Conservation (phyloP, 2,113 vertebrate genomes). For the Nibea coibor region DNA sequence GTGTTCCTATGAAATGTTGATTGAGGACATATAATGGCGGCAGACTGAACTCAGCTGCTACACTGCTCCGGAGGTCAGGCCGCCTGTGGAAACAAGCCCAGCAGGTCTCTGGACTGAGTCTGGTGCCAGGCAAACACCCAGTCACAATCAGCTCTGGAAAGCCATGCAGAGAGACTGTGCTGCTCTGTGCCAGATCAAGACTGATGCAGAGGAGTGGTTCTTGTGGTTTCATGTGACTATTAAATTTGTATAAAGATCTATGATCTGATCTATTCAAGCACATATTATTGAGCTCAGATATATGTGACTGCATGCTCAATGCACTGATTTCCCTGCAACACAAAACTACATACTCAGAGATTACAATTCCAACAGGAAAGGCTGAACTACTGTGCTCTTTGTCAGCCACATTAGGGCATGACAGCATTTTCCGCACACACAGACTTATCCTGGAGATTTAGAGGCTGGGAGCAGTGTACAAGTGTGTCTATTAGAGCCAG, state of each 20-base stretch:
- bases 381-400: constrained; percentile 45
- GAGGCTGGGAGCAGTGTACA: constrained; percentile 52
- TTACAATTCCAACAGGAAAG: constrained; percentile 46
- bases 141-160: constrained; percentile 35
- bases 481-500: constrained; percentile 74
- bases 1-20: constrained; percentile 65
- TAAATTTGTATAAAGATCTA: constrained; percentile 10
- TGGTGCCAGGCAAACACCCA: constrained; percentile 46
- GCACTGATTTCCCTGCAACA: neutral
- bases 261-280: neutral
- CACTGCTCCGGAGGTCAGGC: constrained; percentile 42
- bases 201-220: neutral
- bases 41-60: constrained; percentile 52
- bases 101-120: constrained; percentile 47
- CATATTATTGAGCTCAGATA: constrained; percentile 20
- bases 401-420: constrained; percentile 67
- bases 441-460: constrained; percentile 68
- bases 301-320: constrained; percentile 6
- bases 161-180: constrained; percentile 29
- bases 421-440: constrained; percentile 59
- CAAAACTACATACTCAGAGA: constrained; percentile 37
- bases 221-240: constrained; percentile 10
- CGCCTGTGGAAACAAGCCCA: constrained; percentile 62
- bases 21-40: constrained; percentile 53
- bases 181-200: constrained; percentile 14